Percentiles rank a stretch among this genome's conserved stretches.
These are phyloP conservation scores for Limosa lapponica DNA, from an alignment of 2,797 vertebrate genomes.

Conservation along the genomic window DNA sequence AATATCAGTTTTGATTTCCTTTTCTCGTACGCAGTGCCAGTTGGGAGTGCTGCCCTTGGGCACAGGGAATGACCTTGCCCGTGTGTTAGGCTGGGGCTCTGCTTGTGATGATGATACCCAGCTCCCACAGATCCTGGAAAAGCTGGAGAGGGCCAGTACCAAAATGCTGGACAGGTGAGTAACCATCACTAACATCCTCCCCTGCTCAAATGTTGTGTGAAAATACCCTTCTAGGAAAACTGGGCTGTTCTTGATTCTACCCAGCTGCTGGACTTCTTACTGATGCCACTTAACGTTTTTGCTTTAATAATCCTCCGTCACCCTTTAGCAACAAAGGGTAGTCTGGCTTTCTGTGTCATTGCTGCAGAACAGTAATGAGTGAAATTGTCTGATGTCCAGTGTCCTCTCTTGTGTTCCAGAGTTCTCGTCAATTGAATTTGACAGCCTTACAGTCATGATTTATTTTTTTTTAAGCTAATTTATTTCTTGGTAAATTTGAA, in stretches of 20 bases:
- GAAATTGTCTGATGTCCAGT: neutral
- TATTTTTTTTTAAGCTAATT: neutral
- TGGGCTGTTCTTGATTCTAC: neutral
- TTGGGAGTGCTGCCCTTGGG: slow-evolving; percentile 94
- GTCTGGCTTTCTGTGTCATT: neutral
- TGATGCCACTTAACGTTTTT: neutral
- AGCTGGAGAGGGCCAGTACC: slow-evolving; percentile 95
- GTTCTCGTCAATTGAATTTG: neutral
- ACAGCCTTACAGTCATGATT: neutral
- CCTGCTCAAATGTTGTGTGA: neutral
- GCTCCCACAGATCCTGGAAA: slow-evolving; percentile 95
- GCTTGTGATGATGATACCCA: slow-evolving; percentile 96
- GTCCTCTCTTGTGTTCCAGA: neutral
- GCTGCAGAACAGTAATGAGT: neutral
- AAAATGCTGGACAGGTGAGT: slow-evolving; percentile 96
- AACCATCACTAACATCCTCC: neutral
- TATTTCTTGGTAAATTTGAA: neutral
- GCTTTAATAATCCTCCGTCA: neutral
- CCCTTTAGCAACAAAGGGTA: neutral
- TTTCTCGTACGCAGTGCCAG: slow-evolving; percentile 85
- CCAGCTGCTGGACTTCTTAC: neutral
- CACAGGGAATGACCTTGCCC: slow-evolving; percentile 94
- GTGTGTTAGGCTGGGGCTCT: slow-evolving; percentile 95
- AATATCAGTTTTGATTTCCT: neutral
- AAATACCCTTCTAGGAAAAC: neutral